phyloP scores from a whole-genome alignment of 2,113 vertebrate species.

The Illadopsis cleaveri region DNA sequence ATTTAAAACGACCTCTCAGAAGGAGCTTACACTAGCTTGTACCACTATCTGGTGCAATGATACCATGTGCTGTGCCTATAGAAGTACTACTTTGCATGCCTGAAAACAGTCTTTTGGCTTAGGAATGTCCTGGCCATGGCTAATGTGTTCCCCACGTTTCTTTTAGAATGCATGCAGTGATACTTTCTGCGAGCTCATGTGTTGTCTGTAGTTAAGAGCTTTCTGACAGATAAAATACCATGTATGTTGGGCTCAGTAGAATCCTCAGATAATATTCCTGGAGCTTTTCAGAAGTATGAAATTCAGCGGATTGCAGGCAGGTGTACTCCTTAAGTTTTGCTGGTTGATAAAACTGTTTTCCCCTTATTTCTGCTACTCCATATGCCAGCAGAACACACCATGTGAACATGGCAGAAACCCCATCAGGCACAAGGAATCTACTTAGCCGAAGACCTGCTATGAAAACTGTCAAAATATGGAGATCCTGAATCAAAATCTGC shows the following conservation, averaged over 20 bases:
- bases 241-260: not conserved
- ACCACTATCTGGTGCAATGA: not conserved
- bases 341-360: not conserved
- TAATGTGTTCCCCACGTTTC: not conserved
- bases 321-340: not conserved
- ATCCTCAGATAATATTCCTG: not conserved
- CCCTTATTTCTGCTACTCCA: not conserved
- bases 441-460: not conserved
- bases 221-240: not conserved
- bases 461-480: not conserved
- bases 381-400: not conserved
- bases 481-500: not conserved
- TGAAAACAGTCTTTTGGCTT: not conserved
- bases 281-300: not conserved
- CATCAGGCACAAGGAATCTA: not conserved
- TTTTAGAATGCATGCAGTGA: not conserved
- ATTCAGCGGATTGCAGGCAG: not conserved
- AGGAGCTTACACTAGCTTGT: not conserved
- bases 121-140: not conserved
- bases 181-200: not conserved
- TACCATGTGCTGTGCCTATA: not conserved
- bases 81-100: not conserved
- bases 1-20: not conserved
- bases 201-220: not conserved
- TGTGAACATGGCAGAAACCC: not conserved